These are phyloP conservation scores for Drosophila kepulauana DNA, from an alignment of 1,140 invertebrate genomes.

Conservation along the genomic window DNA sequence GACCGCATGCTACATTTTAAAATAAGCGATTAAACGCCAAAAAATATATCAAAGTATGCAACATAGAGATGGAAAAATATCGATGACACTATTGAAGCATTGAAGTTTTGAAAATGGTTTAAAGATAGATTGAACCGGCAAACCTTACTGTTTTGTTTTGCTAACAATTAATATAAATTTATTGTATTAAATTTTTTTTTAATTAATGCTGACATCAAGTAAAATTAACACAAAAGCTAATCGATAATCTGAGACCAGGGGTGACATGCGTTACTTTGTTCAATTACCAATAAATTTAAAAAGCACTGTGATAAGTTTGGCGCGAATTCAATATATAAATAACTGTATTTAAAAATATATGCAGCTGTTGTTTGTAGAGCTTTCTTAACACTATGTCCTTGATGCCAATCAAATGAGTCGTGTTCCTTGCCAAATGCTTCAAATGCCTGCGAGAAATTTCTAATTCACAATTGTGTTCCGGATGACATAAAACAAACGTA, in stretches of 20 bases:
- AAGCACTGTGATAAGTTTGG: not conserved
- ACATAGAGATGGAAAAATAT: too few relatives aligned
- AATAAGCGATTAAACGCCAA: not conserved
- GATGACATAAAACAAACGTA: constrained; percentile 38
- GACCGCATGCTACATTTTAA: not conserved
- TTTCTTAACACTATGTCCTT: constrained; percentile 35
- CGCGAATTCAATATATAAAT: not conserved
- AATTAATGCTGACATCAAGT: too few relatives aligned
- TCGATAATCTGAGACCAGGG: not conserved
- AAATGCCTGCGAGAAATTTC: constrained; percentile 13
- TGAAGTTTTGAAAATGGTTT: too few relatives aligned
- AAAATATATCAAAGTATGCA: not conserved
- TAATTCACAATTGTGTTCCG: constrained; percentile 54
- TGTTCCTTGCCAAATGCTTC: constrained; percentile 39
- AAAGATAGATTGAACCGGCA: too few relatives aligned
- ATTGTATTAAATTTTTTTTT: too few relatives aligned
- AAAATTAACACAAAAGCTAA: too few relatives aligned
- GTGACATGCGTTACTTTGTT: not conserved
- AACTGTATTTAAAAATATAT: not conserved
- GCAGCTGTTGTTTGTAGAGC: constrained; percentile 35
- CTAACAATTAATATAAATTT: too few relatives aligned
- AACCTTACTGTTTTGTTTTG: too few relatives aligned
- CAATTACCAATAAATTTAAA: constrained; percentile 14
- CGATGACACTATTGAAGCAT: too few relatives aligned
- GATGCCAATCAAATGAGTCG: constrained; percentile 49